phyloP scores from a whole-genome alignment of 2,113 vertebrate genomes.

The Leucoraja erinaceus region DNA sequence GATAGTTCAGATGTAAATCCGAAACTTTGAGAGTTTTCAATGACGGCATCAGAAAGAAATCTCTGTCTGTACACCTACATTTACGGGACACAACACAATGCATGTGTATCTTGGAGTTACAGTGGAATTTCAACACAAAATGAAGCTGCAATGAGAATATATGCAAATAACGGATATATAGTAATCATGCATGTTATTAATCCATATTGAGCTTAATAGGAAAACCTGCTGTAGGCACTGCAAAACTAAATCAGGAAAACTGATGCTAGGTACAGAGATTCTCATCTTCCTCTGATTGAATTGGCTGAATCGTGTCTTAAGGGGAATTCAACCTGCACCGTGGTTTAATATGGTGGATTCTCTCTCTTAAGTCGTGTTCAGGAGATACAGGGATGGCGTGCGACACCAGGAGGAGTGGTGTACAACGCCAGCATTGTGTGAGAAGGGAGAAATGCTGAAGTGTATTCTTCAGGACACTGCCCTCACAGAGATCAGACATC shows the following conservation, averaged over 20 bases:
- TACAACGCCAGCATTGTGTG: not conserved
- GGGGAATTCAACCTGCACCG: not conserved
- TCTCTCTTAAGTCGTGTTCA: not conserved
- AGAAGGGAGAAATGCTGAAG: not conserved
- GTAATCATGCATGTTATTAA: conserved; percentile 30
- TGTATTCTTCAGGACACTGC: not conserved
- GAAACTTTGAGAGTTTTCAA: not conserved
- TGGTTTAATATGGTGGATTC: not conserved
- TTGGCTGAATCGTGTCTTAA: not conserved
- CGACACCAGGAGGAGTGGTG: not conserved
- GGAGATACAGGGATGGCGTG: not conserved
- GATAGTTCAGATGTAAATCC: conserved; percentile 14
- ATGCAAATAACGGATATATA: conserved; percentile 28
- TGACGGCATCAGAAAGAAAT: not conserved
- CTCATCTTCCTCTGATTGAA: not conserved
- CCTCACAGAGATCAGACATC: not conserved
- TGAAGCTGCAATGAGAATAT: conserved; percentile 1
- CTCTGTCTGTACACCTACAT: not conserved
- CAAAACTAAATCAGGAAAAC: not conserved
- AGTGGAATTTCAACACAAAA: not conserved
- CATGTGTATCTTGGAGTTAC: conserved; percentile 1
- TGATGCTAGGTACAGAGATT: conserved; percentile 18
- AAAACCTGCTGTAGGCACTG: conserved; percentile 26
- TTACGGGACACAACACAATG: not conserved
- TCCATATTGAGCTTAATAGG: not conserved